These are phyloP conservation scores for Brienomyrus brachyistius DNA, from an alignment of 2,113 vertebrate genomes.

Conservation along the genomic window DNA sequence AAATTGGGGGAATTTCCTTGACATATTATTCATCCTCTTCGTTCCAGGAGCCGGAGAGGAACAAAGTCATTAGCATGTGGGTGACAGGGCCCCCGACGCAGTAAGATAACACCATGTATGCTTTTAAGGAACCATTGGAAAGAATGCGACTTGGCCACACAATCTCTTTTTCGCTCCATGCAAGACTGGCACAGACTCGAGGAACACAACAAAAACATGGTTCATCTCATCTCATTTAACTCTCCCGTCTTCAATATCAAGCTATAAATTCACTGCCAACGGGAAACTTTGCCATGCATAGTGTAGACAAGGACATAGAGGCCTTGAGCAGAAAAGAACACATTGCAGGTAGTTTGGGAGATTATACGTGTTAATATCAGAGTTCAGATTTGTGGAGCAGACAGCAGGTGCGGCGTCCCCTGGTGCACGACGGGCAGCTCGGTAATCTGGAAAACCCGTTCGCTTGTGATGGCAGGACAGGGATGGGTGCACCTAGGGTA, in stretches of 20 bases:
- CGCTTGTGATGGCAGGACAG: background rate
- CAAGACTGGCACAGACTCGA: background rate
- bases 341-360: slow-evolving; percentile 16
- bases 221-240: background rate
- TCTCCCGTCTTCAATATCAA: background rate
- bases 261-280: slow-evolving; percentile 47
- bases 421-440: background rate
- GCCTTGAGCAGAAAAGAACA: slow-evolving; percentile 37
- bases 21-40: slow-evolving; percentile 2
- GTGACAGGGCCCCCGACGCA: background rate
- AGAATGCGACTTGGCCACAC: background rate
- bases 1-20: background rate
- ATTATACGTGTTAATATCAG: background rate
- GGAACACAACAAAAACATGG: background rate
- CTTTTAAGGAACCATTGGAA: background rate
- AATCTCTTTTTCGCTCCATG: background rate
- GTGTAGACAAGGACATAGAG: slow-evolving; percentile 62
- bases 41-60: background rate
- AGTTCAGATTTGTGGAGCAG: background rate
- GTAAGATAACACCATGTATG: background rate
- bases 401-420: background rate
- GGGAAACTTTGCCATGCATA: slow-evolving; percentile 58
- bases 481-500: background rate
- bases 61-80: background rate
- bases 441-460: background rate